Evolutionary conservation across 2,113 vertebrate genomes (phyloP), one percentile per base, ranked within the genome.

Genomic region (Rafetus swinhoei): DNA sequence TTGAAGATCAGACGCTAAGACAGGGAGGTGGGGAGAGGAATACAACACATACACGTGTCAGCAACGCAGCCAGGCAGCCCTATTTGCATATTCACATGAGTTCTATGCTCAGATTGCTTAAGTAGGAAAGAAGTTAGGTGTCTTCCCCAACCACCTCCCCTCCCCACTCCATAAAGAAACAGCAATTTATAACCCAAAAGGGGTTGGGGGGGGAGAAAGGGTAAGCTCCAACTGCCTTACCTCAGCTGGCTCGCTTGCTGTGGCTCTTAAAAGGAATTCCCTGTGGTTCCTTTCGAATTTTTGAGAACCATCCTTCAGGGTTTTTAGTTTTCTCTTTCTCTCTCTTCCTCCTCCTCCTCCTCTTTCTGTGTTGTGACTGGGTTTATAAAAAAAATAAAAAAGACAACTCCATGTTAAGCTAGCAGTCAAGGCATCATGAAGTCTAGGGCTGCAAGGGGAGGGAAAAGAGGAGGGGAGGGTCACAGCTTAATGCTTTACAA

Each of bases 401-500:
- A 98, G 98, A 98, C 98, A 98, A 98, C 97, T 98, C 97, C 97
- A 98, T 98, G 98, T 99, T 99, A 98, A 98, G 98, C 98, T 98
- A 85, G 98, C 98, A 98, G 98, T 97, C 98, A 98, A 98, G 98
- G 98, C 99, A 99, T 98, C 98, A 98, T 96, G 98, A 98, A 98
- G 98, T 98, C 99, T 98, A 98, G 98, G 97, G 97, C 97, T 97
- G 96, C 92, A 87, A 97, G 97, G 98, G 98, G 98, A 98, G 98
- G 99, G 98, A 98, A 98, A 95, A 95, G 97, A 98, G 98, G 98
- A 98, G 98, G 98, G 99, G 99, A 99, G 99, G 99, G 99, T 99
- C 99, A 99, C 98, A 99, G 99, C 98, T 99, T 99, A 98, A 98
- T 98, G 99, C 99, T 98, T 98, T 98, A 98, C 99, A 98, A 99